A percentile compares a stretch with the other conserved stretches of the same genome.
These are phyloP conservation scores for Leptogaster cylindrica DNA, from an alignment of 2,888 invertebrate genomes.

Conservation along the genomic window DNA sequence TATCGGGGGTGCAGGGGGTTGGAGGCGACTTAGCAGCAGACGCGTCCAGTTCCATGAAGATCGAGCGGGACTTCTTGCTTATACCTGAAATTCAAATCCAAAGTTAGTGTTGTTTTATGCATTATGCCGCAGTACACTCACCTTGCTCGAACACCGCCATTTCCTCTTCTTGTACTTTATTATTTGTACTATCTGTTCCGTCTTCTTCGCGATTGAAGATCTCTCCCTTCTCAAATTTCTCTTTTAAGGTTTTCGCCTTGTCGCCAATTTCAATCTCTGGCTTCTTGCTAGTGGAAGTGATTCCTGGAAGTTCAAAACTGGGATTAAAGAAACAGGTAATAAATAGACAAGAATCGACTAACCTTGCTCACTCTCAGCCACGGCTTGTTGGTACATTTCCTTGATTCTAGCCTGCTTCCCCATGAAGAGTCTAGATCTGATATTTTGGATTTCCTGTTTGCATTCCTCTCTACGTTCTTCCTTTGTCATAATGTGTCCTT, in stretches of 20 bases:
- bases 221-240: constrained; percentile 82
- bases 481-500: constrained; percentile 65
- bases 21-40: constrained; percentile 55
- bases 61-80: constrained; percentile 83
- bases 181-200: constrained; percentile 58
- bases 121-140: constrained; percentile 51
- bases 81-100: constrained; percentile 67
- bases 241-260: constrained; percentile 72
- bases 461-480: constrained; percentile 79
- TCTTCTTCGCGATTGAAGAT: constrained; percentile 70
- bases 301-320: constrained; percentile 54
- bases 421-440: constrained; percentile 83
- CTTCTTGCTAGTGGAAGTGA: constrained; percentile 66
- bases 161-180: constrained; percentile 68
- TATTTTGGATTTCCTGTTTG: constrained; percentile 87
- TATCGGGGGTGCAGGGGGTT: constrained; percentile 43
- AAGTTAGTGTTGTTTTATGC: not conserved
- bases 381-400: constrained; percentile 90
- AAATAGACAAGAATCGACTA: constrained; percentile 40
- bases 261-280: constrained; percentile 65
- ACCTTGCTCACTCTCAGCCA: constrained; percentile 77
- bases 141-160: constrained; percentile 81
- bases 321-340: not conserved
- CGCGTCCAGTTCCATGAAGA: constrained; percentile 86
- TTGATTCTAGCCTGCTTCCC: constrained; percentile 91